A percentile compares a stretch with the other conserved stretches of the same genome.
phyloP scores from a whole-genome alignment of 2,888 invertebrate species.

The Hirtodrosophila trivittata region DNA sequence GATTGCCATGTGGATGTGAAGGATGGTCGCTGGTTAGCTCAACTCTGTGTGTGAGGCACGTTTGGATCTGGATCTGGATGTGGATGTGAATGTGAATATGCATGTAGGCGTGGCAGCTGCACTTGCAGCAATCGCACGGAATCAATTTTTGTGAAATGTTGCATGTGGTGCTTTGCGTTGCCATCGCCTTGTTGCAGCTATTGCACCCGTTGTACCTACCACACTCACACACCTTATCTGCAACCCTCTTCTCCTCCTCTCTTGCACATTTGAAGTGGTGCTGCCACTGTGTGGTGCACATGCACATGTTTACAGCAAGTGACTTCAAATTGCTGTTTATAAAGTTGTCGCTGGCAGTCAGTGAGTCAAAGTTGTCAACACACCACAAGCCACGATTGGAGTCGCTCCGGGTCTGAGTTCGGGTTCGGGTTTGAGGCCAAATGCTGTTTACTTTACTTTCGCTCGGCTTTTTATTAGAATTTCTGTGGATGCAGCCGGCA shows the following conservation, averaged over 20 bases:
- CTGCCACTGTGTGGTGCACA: not conserved
- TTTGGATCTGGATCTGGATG: too few species aligned
- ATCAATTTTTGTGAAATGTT: constrained; percentile 68
- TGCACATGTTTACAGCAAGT: constrained; percentile 28
- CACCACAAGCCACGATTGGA: constrained; percentile 51
- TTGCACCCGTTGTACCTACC: constrained; percentile 34
- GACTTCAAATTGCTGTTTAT: constrained; percentile 62
- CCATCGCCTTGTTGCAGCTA: constrained; percentile 51
- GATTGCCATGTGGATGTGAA: constrained; percentile 11
- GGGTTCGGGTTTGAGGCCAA: constrained; percentile 34
- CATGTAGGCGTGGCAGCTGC: constrained; percentile 41
- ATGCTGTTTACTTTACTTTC: constrained; percentile 62
- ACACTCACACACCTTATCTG: not conserved
- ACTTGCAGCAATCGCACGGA: constrained; percentile 52
- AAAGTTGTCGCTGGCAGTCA: constrained; percentile 59
- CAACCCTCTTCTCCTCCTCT: not conserved
- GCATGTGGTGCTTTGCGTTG: constrained; percentile 33
- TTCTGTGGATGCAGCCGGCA: constrained; percentile 23
- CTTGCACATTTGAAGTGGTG: too few species aligned
- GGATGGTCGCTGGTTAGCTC: constrained; percentile 29
- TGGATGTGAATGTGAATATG: too few species aligned
- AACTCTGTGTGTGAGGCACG: constrained; percentile 6
- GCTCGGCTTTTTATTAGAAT: constrained; percentile 57
- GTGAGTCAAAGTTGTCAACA: constrained; percentile 64
- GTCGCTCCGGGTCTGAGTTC: not conserved